Evolutionary conservation across 2,113 vertebrate genomes (phyloP).

Genomic region (Dolichotis patagonum): DNA sequence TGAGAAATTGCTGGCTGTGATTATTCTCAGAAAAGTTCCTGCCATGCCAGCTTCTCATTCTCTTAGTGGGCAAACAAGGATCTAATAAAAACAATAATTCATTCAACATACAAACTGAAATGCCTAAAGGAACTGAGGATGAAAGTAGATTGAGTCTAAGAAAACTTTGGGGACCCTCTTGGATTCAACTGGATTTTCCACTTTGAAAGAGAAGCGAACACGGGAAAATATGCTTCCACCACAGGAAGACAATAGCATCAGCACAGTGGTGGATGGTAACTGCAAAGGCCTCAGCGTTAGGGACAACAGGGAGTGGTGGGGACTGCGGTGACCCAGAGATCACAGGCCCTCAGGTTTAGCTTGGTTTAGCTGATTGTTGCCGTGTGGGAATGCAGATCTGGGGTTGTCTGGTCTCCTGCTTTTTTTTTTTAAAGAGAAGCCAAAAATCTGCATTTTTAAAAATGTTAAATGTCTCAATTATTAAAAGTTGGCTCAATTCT

Average conservation of each 20-base stretch:
- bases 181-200: not conserved
- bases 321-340: not conserved
- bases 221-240: not conserved
- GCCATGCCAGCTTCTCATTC: constrained; percentile 32
- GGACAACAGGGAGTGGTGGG: not conserved
- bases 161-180: not conserved
- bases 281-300: not conserved
- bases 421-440: constrained; percentile 65
- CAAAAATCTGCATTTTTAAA: constrained; percentile 69
- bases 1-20: not conserved
- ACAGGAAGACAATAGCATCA: not conserved
- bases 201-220: constrained; percentile 12
- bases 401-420: constrained; percentile 47
- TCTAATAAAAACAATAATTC: constrained; percentile 39
- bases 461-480: constrained; percentile 73
- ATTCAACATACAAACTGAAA: not conserved
- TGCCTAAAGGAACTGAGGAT: not conserved
- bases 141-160: not conserved
- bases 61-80: constrained; percentile 36
- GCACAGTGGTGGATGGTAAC: not conserved
- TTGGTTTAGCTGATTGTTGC: not conserved
- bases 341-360: too few relatives aligned
- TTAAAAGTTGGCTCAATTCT: constrained; percentile 76
- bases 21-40: constrained; percentile 41
- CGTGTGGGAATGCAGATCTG: constrained; percentile 49